Base-by-base conservation (phyloP, 1,140 invertebrate genomes). In the Zaprionus kolodkinae region DNA sequence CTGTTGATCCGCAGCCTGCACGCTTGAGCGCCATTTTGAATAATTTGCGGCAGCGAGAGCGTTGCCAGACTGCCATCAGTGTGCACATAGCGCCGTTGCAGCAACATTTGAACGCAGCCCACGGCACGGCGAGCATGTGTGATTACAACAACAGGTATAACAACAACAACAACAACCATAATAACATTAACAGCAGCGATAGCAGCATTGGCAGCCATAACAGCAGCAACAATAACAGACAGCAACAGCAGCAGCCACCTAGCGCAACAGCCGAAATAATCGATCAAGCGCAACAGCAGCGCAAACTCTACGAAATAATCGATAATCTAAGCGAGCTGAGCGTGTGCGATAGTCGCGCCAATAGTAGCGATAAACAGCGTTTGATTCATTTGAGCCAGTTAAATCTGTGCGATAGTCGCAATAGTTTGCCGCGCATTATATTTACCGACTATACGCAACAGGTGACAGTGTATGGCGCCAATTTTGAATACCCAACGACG, bases 361-460 rank as follows among this genome's bases (percentile, higher is more conserved):
- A 6, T 6, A 54, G 69, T 43, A 54, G 54, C 45, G 45, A 50
- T 50, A 50, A 12, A 1, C 45, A 25, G 1, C 45, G 45, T 25
- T 25, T 25, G 45, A 50, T 50, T 21, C 45, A 50, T 25, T 69
- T 92, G 35, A 85, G 76, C 54, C 72, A 91, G 35, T 72, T 92
- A 43, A 81, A 81, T 33, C 66, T 92, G 59, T 61, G 72, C 54
- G 73, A 77, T 63, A 71, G 52, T 38, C 38, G 43, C 21, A 54
- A 70, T 43, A 54, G 54, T 48, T 65, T 92, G 57, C 91, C 91
- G 36, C 79, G 78, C 60, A 92, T 92, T 12, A 91, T 86, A n/a
- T 62, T 92, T 30, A 90, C 85, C 30, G 91, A 92, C 35, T 91
- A 64, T 33, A 87, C 85, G 55, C 90, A 91, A 74, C 85, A 89